Conservation (phyloP, 1,140 invertebrate genomes). For the Papilio glaucus region DNA sequence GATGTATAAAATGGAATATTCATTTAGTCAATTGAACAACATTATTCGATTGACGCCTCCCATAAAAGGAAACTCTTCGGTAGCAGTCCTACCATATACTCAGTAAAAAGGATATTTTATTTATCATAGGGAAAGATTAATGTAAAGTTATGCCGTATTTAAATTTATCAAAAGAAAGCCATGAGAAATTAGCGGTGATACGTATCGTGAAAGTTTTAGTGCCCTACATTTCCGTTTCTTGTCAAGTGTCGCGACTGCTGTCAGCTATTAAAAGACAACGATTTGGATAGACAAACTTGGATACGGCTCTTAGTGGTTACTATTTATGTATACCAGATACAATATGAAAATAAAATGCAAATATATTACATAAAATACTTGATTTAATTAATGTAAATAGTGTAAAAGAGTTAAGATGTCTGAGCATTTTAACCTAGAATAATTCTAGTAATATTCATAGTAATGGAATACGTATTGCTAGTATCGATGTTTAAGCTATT, state of each 20-base stretch:
- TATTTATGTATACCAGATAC: neutral
- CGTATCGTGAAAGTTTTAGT: neutral
- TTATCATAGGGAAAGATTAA: neutral
- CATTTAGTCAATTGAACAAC: too few species aligned
- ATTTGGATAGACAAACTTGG: neutral
- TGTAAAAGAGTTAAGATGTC: too few species aligned
- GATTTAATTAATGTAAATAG: too few species aligned
- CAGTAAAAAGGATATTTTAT: neutral
- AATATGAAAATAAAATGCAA: too few species aligned
- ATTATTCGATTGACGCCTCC: too few species aligned
- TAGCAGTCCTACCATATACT: neutral
- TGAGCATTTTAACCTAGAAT: too few species aligned
- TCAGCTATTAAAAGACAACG: neutral
- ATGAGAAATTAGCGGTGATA: neutral
- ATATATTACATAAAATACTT: too few species aligned
- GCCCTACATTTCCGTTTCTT: constrained; percentile 3
- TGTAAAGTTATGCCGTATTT: neutral
- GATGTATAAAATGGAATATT: too few species aligned
- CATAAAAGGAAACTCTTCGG: too few species aligned
- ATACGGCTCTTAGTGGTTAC: neutral
- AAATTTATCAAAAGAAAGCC: neutral
- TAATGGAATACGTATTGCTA: too few species aligned
- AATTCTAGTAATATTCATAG: too few species aligned
- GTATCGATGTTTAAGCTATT: too few species aligned
- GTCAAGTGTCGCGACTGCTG: neutral